phyloP scores from a whole-genome alignment of 2,113 vertebrate genomes.

The Polypterus senegalus region DNA sequence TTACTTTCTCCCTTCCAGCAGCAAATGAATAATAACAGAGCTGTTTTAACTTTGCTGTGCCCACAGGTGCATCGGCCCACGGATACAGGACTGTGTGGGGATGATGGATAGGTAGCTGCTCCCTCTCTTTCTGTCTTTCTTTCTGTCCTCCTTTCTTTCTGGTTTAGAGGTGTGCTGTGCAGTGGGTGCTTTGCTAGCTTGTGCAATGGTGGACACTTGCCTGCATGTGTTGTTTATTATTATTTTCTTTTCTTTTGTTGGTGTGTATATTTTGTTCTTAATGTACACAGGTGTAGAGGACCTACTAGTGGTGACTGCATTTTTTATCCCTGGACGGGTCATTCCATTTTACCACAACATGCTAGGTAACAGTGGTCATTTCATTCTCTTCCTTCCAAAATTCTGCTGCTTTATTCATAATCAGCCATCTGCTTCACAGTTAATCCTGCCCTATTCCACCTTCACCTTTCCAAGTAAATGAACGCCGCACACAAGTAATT shows the following conservation, averaged over 20 bases:
- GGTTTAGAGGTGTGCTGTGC: conserved; percentile 23
- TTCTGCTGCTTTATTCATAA: not conserved
- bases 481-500: not conserved
- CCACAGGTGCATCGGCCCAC: conserved; percentile 79
- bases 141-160: conserved; percentile 27
- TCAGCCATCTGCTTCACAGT: not conserved
- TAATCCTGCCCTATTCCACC: not conserved
- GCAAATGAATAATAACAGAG: not conserved
- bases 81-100: conserved; percentile 86
- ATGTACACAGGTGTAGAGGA: conserved; percentile 67
- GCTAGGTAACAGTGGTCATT: conserved; percentile 62
- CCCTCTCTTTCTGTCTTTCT: not conserved
- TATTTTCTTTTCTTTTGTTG: conserved; percentile 25
- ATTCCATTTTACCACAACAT: conserved; percentile 59
- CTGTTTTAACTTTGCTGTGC: conserved; percentile 20
- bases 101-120: conserved; percentile 90
- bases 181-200: conserved; percentile 23
- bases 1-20: not conserved
- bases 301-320: conserved; percentile 66
- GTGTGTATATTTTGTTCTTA: conserved; percentile 54
- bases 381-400: not conserved
- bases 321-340: conserved; percentile 62
- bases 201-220: conserved; percentile 45
- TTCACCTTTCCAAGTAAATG: not conserved
- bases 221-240: conserved; percentile 48